Evolutionary conservation across 2,113 vertebrate species (phyloP).

Genomic region (Microcebus jonahi): DNA sequence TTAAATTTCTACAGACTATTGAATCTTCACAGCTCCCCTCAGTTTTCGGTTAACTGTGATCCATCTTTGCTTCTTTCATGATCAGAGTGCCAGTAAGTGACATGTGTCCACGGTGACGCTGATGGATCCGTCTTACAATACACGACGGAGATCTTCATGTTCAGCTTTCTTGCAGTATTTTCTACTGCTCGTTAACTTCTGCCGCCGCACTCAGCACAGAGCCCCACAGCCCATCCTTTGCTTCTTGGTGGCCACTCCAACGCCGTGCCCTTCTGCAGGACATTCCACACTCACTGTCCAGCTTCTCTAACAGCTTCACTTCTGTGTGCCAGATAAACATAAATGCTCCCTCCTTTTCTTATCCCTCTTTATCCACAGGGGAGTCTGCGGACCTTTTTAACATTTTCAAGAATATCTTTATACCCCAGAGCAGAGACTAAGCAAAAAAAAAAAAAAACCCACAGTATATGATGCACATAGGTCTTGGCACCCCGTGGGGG

Average conservation of each 20-base stretch:
- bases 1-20: neutral
- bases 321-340: neutral
- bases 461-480: neutral
- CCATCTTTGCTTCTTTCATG: neutral
- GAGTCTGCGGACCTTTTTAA: neutral
- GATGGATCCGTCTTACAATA: neutral
- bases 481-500: neutral
- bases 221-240: too few relatives aligned
- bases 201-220: neutral
- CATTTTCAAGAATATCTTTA: neutral
- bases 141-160: neutral
- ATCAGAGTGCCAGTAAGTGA: neutral
- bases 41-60: neutral
- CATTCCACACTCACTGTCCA: neutral
- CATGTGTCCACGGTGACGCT: neutral
- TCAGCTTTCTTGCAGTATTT: neutral
- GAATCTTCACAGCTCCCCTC: neutral
- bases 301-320: neutral
- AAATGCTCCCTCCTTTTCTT: neutral
- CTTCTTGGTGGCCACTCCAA: neutral
- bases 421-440: neutral
- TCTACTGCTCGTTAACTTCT: neutral
- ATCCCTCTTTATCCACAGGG: neutral
- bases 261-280: too few relatives aligned
- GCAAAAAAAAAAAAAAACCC: neutral